phyloP scores from a whole-genome alignment of 2,888 invertebrate species.

The Drosophila ezoana region DNA sequence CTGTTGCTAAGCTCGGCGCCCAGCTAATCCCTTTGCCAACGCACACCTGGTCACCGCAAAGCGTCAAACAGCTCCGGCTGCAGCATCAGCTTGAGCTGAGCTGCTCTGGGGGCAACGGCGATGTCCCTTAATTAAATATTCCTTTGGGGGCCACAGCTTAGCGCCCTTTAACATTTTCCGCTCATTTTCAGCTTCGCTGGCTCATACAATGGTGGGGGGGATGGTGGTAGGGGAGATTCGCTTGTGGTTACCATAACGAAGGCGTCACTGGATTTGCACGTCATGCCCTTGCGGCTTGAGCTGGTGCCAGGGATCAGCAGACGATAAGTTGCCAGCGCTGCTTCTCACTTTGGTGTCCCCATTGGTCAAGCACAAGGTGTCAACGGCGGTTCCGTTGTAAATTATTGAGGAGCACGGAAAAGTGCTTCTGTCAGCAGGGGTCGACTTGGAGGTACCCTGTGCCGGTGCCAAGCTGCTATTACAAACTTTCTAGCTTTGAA shows the following conservation, averaged over 20 bases:
- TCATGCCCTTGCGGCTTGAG: conserved; percentile 25
- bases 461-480: too few relatives aligned
- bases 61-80: conserved; percentile 40
- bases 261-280: conserved; percentile 33
- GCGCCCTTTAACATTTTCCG: conserved; percentile 36
- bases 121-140: conserved; percentile 70
- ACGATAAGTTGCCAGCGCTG: conserved; percentile 10
- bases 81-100: conserved; percentile 16
- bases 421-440: too few relatives aligned
- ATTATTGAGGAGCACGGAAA: too few relatives aligned
- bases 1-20: conserved; percentile 34
- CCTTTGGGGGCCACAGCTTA: conserved; percentile 44
- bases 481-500: too few relatives aligned
- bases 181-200: conserved; percentile 22
- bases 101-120: conserved; percentile 2
- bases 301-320: conserved; percentile 24
- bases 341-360: conserved; percentile 13
- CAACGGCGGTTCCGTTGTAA: conserved; percentile 1
- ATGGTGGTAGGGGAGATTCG: background rate
- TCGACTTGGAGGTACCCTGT: too few relatives aligned
- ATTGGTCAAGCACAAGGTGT: conserved; percentile 24
- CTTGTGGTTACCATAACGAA: conserved; percentile 37
- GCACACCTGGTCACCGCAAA: conserved; percentile 37
- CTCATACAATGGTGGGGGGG: background rate
- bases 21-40: conserved; percentile 41